Evolutionary conservation across 2,113 vertebrate species (phyloP).

Genomic region (Bombycilla garrulus): DNA sequence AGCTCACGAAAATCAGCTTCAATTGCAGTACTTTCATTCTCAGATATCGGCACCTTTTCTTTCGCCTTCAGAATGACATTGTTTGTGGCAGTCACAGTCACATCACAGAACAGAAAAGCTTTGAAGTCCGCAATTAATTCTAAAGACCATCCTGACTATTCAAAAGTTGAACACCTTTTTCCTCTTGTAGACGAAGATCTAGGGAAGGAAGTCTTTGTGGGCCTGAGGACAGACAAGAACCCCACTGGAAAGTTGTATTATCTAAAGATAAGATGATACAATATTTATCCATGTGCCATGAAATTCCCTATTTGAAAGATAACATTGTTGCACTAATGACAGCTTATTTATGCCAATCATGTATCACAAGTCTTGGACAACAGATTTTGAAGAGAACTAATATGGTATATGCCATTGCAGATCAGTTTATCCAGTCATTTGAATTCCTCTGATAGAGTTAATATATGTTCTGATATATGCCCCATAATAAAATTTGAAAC

Average conservation of each 20-base stretch:
- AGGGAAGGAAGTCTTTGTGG: neutral
- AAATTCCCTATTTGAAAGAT: neutral
- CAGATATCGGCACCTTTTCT: neutral
- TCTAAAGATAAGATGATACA: neutral
- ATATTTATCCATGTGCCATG: neutral
- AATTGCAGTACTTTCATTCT: neutral
- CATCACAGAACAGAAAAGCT: neutral
- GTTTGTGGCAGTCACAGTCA: neutral
- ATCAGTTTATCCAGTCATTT: neutral
- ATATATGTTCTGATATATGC: neutral
- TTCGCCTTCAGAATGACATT: neutral
- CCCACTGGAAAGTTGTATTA: neutral
- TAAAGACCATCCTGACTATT: neutral
- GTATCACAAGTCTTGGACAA: neutral
- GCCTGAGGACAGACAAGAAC: neutral
- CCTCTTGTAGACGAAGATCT: neutral
- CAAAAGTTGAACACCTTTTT: neutral
- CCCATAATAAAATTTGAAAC: neutral
- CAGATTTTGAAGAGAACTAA: neutral
- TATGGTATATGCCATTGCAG: neutral
- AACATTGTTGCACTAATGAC: neutral
- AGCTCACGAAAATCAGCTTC: neutral
- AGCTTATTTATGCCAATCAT: neutral
- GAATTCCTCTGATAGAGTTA: neutral
- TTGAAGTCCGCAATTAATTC: neutral